These are phyloP conservation scores for Telenomus remus DNA, from an alignment of 1,140 invertebrate genomes.

Conservation along the genomic window DNA sequence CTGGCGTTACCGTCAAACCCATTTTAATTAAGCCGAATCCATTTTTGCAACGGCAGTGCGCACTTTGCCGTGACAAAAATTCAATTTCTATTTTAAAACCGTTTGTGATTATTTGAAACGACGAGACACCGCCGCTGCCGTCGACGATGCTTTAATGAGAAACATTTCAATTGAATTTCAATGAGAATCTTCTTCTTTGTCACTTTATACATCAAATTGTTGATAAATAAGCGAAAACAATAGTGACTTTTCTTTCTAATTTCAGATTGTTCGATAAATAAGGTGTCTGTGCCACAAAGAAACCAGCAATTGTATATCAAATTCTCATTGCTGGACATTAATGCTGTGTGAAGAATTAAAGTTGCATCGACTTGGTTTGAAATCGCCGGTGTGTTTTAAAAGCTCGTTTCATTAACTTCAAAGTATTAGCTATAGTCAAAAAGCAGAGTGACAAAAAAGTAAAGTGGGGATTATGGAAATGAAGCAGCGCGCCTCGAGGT, in stretches of 20 bases:
- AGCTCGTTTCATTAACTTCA: conserved; percentile 68
- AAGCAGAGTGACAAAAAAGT: conserved; percentile 49
- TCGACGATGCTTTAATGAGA: conserved; percentile 12
- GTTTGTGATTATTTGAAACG: conserved; percentile 27
- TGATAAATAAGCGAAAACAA: not conserved
- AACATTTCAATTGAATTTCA: conserved; percentile 15
- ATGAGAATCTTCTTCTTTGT: conserved; percentile 1
- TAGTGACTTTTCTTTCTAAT: conserved; percentile 3
- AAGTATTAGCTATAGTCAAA: conserved; percentile 59
- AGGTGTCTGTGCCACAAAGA: too few species aligned
- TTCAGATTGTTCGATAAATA: not conserved
- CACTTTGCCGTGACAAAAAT: conserved; percentile 16
- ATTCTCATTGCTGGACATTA: too few species aligned
- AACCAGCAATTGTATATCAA: too few species aligned
- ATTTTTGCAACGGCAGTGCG: conserved; percentile 30
- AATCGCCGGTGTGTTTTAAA: conserved; percentile 60
- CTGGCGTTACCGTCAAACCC: conserved; percentile 13
- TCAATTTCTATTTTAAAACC: conserved; percentile 17
- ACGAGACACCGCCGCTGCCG: not conserved
- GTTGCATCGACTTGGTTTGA: conserved; percentile 17
- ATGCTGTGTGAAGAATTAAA: too few species aligned
- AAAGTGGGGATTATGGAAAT: conserved; percentile 59
- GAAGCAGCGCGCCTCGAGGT: conserved; percentile 15
- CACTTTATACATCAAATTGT: not conserved
- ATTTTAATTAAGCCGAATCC: conserved; percentile 39